Evolutionary conservation across 2,888 invertebrate genomes (phyloP), one percentile per base, ranked within the genome.

Genomic region (Parelbella ahira): DNA sequence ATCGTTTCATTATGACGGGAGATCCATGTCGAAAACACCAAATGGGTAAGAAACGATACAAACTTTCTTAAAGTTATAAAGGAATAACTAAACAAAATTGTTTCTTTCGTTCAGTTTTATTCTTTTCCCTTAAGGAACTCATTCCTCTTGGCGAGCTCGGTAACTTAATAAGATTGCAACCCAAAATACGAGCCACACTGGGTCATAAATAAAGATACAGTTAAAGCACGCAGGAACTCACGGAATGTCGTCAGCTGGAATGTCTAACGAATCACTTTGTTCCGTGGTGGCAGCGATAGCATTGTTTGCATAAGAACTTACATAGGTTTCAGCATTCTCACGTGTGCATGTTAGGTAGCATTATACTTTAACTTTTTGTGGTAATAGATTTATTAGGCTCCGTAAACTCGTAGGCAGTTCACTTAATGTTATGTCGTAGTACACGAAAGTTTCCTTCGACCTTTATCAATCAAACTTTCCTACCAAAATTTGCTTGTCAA

Each of bases 201-300:
- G 6, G 23, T 8, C 32, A 25, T 39, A 30, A 23, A 39, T 25
- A 25, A 39, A 29, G 32, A 32, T 32, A 29, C 24, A 24, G 30
- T 4, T 15, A 11, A 20, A 32, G 13, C 32, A 7, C 6, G 19
- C 32, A 8, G 30, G 11, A 19, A 10, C 12, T 20, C 2, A n/a
- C 13, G 25, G 23, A 32, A 25, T 39, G 38, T 21, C 18, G 30
- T 24, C 30, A 10, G 38, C 10, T 38, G 39, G 39, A 32, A 32
- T 39, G 25, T 39, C 19, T 32, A 8, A 39, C 32, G 19, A 32
- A 39, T 39, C 12, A 32, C 32, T 25, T 30, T 32, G 8, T 39
- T 25, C 39, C 25, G 19, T 20, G 8, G 9, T 12, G 23, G 15
- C 3, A 9, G 25, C 9, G 39, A 32, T 39, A 39, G 8, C 5